Evolutionary conservation across 2,888 invertebrate genomes (phyloP).

Genomic region (Orchesellides sinensis): DNA sequence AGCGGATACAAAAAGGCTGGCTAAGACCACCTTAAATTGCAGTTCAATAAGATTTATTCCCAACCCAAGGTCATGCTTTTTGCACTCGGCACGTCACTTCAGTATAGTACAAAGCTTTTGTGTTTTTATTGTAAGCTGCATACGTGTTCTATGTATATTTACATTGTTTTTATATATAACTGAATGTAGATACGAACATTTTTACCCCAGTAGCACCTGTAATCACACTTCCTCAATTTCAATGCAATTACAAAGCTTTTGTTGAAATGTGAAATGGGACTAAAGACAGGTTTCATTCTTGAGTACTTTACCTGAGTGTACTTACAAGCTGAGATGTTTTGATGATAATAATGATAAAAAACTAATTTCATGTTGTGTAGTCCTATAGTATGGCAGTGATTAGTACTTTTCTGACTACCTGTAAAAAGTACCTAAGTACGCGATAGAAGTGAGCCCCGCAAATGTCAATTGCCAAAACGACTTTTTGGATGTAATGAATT

Average conservation of each 20-base stretch:
- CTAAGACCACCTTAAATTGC: conserved; percentile 6
- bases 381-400: not conserved
- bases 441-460: no score
- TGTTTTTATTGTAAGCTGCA: not conserved
- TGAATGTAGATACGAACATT: not conserved
- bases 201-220: conserved; percentile 6
- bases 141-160: no score
- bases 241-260: conserved; percentile 38
- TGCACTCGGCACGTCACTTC: not conserved
- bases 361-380: not conserved
- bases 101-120: not conserved
- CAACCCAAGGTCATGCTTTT: conserved; percentile 31
- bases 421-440: no score
- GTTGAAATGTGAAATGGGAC: conserved; percentile 36
- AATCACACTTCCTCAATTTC: conserved; percentile 54
- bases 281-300: conserved; percentile 23
- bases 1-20: not conserved
- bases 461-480: not conserved
- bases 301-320: not conserved
- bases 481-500: no score
- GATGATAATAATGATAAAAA: not conserved
- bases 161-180: not conserved
- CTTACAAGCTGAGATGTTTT: not conserved
- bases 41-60: conserved; percentile 9
- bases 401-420: not conserved